A percentile compares a stretch with the other conserved stretches of the same genome.
These are phyloP conservation scores for Vultur gryphus DNA, from an alignment of 2,797 vertebrate genomes.

Conservation along the genomic window DNA sequence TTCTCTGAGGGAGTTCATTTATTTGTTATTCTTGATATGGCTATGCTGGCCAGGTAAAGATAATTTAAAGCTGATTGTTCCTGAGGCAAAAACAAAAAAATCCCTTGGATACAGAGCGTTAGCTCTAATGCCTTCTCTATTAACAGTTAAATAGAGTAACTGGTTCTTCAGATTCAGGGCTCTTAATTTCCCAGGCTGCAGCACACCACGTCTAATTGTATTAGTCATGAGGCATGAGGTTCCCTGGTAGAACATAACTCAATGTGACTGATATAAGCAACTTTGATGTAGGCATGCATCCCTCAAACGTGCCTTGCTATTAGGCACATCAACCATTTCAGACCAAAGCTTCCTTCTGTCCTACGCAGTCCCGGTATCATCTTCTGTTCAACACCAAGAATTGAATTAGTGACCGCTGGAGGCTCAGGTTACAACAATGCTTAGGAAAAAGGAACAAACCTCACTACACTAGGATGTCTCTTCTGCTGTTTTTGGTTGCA, in stretches of 20 bases:
- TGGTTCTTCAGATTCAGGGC: neutral
- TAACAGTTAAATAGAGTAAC: neutral
- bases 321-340: neutral
- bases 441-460: neutral
- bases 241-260: neutral
- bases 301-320: neutral
- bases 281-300: neutral
- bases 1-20: neutral
- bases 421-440: neutral
- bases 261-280: neutral
- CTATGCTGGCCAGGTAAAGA: neutral
- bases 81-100: neutral
- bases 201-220: neutral
- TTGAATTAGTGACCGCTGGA: neutral
- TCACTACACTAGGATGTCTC: neutral
- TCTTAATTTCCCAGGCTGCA: slow-evolving; percentile 6
- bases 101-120: neutral
- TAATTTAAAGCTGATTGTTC: neutral
- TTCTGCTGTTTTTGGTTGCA: neutral
- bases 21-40: neutral
- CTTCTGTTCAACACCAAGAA: neutral
- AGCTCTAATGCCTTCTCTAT: neutral
- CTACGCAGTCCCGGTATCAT: neutral
- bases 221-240: neutral
- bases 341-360: neutral